Percentiles rank a stretch among this genome's conserved stretches.
These are phyloP conservation scores for Scaptomyza polygonia DNA, from an alignment of 2,888 invertebrate species.

Conservation along the genomic window DNA sequence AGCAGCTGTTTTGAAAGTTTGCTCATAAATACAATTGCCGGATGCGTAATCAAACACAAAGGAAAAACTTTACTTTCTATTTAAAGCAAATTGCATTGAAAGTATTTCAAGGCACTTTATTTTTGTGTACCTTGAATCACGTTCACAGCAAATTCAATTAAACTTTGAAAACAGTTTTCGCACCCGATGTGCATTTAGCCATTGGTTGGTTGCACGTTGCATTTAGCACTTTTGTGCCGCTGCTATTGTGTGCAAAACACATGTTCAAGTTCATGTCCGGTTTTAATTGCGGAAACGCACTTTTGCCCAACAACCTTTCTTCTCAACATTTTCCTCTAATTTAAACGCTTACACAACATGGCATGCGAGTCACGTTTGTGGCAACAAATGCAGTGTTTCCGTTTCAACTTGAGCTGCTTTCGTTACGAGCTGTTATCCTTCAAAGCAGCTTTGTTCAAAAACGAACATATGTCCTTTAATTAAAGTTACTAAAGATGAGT, in stretches of 20 bases:
- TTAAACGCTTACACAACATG: constrained; percentile 8
- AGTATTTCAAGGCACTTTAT: constrained; percentile 11
- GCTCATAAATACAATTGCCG: constrained; percentile 1
- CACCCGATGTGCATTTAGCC: background rate
- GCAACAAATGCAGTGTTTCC: constrained; percentile 59
- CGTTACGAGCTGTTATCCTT: constrained; percentile 27
- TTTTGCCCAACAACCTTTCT: constrained; percentile 24
- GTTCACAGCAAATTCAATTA: constrained; percentile 53
- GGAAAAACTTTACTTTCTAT: background rate
- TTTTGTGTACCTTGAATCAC: constrained; percentile 30
- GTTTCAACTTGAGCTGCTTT: constrained; percentile 26
- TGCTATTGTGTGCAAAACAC: constrained; percentile 20
- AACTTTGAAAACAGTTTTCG: constrained; percentile 38
- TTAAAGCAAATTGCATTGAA: constrained; percentile 3
- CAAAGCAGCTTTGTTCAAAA: constrained; percentile 3
- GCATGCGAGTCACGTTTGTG: constrained; percentile 68
- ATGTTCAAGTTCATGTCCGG: constrained; percentile 62
- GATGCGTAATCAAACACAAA: constrained; percentile 30
- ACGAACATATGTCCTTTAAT: constrained; percentile 35
- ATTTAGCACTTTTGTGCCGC: constrained; percentile 17
- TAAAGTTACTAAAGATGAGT: constrained; percentile 21
- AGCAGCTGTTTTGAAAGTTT: constrained; percentile 34
- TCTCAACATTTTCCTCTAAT: background rate
- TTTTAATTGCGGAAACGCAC: constrained; percentile 75
- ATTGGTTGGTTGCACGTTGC: constrained; percentile 13